A percentile compares a stretch with the other conserved stretches of the same genome.
These are phyloP conservation scores for Aepyceros melampus DNA, from an alignment of 2,113 vertebrate genomes.

Conservation along the genomic window DNA sequence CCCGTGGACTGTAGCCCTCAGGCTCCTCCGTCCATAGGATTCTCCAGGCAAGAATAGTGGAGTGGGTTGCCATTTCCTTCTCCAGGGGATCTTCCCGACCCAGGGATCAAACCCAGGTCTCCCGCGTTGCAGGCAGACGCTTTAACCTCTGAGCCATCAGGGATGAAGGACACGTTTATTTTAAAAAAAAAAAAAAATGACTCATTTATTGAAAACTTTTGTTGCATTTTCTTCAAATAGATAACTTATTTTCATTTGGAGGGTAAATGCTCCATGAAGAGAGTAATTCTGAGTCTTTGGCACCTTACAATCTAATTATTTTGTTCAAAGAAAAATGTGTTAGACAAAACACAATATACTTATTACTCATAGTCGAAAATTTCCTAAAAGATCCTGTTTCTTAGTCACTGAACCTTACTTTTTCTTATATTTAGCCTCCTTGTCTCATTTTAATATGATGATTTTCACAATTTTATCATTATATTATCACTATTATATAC, in stretches of 20 bases:
- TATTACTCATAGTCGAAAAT: neutral
- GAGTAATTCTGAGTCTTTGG: neutral
- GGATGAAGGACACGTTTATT: no score
- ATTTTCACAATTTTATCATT: neutral
- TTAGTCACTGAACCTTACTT: neutral
- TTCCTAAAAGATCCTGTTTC: neutral
- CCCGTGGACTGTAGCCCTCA: no score
- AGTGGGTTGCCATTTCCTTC: no score
- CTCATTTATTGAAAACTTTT: neutral
- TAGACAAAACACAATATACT: neutral
- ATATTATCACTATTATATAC: neutral
- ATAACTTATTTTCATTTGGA: neutral
- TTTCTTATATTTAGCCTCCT: neutral
- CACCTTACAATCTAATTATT: neutral
- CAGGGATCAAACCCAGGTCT: no score
- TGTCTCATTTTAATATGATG: neutral
- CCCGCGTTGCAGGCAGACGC: no score
- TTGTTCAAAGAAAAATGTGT: neutral
- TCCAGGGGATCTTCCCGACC: no score
- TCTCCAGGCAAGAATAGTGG: no score
- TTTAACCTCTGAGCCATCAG: no score
- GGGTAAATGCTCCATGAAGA: neutral
- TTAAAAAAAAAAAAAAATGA: no score
- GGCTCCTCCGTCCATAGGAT: no score
- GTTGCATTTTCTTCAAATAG: neutral